Percentiles rank a stretch among this genome's conserved stretches.
phyloP scores from a whole-genome alignment of 2,113 vertebrate species.

The Archilochus colubris region DNA sequence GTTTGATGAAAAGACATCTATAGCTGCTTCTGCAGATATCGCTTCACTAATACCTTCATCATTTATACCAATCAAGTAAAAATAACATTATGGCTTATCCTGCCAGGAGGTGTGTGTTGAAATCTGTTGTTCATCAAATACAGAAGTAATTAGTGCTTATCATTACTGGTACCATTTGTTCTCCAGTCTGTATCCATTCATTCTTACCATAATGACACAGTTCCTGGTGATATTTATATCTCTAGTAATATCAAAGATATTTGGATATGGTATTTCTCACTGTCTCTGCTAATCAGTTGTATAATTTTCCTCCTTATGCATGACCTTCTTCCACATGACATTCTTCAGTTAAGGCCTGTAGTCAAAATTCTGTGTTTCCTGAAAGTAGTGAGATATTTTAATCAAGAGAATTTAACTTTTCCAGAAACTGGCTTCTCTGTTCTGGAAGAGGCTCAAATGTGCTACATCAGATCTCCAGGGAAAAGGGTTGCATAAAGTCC shows the following conservation, averaged over 20 bases:
- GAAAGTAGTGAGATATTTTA: not conserved
- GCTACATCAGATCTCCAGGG: not conserved
- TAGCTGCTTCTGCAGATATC: not conserved
- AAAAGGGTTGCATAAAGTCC: not conserved
- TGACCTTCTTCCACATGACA: not conserved
- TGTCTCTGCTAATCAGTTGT: not conserved
- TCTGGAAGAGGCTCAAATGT: not conserved
- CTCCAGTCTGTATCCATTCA: not conserved
- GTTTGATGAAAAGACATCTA: not conserved
- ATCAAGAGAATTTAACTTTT: not conserved
- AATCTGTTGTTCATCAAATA: constrained; percentile 23
- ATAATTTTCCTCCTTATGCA: not conserved
- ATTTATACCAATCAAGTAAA: constrained; percentile 19
- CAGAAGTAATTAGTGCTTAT: constrained; percentile 6
- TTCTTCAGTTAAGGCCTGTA: not conserved
- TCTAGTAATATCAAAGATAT: constrained; percentile 15
- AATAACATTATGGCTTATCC: constrained; percentile 9
- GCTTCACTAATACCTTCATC: not conserved
- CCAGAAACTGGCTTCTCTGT: not conserved
- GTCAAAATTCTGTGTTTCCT: not conserved
- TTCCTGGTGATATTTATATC: not conserved
- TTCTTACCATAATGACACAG: not conserved
- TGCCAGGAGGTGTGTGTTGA: not conserved
- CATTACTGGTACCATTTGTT: not conserved
- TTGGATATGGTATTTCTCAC: constrained; percentile 24